Evolutionary conservation across 2,797 vertebrate species (phyloP), one percentile per base, ranked within the genome.

Genomic region (Sylvia borin): DNA sequence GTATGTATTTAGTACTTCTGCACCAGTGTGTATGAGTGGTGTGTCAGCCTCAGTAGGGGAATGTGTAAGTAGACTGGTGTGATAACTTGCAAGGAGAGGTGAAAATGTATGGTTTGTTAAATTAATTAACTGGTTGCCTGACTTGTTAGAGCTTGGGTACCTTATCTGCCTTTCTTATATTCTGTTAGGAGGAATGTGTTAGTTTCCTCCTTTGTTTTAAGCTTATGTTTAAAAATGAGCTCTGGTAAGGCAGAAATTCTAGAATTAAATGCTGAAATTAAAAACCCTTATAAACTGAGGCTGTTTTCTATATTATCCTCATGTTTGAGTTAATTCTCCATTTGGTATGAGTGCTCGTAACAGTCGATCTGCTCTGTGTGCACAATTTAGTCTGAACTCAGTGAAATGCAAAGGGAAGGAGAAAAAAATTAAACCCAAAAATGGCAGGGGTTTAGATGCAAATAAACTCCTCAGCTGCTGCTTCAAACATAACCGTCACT

Each of bases 31-130:
- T 71, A 58, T 2, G 11, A 71, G 78, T n/a, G 3, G 67, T 48
- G 26, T 71, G 85, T 89, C 80, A 84, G 54, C 70, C 79, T 61
- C 45, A 3, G 74, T 20, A 57, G 54, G 81, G 72, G 54, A 74
- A 83, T 34, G 54, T 90, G 62, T 82, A 83, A 95, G 82, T 48
- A 78, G 66, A 51, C 42, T 15, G 9, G 58, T 85, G 94, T 90
- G 90, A 96, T 74, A 96, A 93, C 80, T 95, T 92, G 68, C 92
- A 95, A 85, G 87, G 72, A 74, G 88, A 96, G 84, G 96, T 97
- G 95, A 76, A 96, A 96, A 97, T 96, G 43, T 96, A 95, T 95
- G 94, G 82, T 94, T 96, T 97, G 97, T 94, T 96, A 97, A 97
- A 90, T 93, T 71, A 97, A 91, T 93, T 76, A 89, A 55, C 51